Conservation (phyloP, 2,113 vertebrate species). For the Pollimyrus isidori region DNA sequence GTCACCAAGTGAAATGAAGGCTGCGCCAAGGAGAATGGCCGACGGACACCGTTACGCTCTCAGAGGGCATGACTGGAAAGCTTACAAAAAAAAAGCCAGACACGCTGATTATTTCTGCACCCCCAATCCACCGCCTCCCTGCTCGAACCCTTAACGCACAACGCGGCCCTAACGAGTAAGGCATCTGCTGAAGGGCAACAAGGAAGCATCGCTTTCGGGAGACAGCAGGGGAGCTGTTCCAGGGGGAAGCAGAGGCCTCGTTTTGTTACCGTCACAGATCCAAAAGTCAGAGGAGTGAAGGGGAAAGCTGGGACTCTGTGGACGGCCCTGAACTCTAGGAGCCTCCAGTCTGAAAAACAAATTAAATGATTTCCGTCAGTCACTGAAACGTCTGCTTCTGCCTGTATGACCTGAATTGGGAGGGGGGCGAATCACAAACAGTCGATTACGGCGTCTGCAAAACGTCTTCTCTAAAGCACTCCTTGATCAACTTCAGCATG, state of each 20-base stretch:
- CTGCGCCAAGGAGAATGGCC: background rate
- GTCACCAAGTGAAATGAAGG: conserved; percentile 11
- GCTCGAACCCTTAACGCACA: background rate
- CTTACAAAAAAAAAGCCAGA: background rate
- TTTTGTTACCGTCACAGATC: conserved; percentile 20
- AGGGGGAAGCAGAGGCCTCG: conserved; percentile 30
- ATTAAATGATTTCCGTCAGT: conserved; percentile 6
- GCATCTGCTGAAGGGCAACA: conserved; percentile 33
- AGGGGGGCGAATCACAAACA: background rate
- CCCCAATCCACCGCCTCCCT: background rate
- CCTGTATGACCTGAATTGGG: background rate
- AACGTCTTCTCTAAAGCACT: background rate
- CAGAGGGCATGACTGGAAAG: background rate
- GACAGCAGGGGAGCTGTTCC: conserved; percentile 29
- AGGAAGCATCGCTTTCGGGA: conserved; percentile 20
- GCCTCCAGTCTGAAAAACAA: conserved; percentile 18
- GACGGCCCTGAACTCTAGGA: conserved; percentile 12
- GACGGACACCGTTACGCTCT: background rate
- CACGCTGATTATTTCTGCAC: background rate
- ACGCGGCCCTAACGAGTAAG: conserved; percentile 28
- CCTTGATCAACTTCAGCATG: conserved; percentile 30
- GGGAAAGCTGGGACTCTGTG: background rate
- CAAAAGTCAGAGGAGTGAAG: conserved; percentile 10
- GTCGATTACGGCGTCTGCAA: background rate
- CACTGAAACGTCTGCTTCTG: conserved; percentile 4